Percentiles rank a stretch among this genome's conserved stretches.
Evolutionary conservation across 2,797 vertebrate genomes (phyloP).

Genomic region (Prionace glauca): DNA sequence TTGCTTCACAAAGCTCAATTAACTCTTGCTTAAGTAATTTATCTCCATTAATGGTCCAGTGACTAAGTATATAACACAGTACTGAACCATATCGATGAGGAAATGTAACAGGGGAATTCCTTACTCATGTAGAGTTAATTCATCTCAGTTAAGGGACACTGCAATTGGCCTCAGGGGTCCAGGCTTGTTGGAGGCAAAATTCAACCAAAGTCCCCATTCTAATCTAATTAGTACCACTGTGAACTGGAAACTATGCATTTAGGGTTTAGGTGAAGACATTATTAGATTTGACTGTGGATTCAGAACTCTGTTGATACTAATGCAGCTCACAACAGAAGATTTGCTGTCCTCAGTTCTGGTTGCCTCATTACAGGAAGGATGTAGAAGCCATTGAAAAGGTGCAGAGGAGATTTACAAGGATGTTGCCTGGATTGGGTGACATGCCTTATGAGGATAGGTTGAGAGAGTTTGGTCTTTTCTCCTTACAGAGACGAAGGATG

Average conservation of each 20-base stretch:
- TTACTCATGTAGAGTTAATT: background rate
- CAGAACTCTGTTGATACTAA: background rate
- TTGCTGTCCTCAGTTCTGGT: no score
- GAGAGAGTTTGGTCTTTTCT: no score
- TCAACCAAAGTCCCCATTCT: background rate
- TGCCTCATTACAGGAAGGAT: no score
- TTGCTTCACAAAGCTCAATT: background rate
- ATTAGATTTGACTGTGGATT: background rate
- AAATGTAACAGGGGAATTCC: background rate
- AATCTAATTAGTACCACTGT: background rate
- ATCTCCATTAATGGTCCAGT: background rate
- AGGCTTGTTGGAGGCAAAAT: background rate
- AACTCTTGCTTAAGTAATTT: no score
- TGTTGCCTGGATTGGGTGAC: no score
- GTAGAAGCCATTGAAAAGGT: no score
- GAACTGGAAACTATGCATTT: background rate
- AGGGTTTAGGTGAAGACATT: background rate
- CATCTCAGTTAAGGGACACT: background rate
- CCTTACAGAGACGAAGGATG: no score
- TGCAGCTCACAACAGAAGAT: background rate
- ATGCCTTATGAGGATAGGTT: no score
- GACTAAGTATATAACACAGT: background rate
- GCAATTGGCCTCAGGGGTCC: background rate
- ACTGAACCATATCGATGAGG: background rate
- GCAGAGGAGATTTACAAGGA: no score